Conservation (phyloP, 2,113 vertebrate species). For the Orcinus orca region DNA sequence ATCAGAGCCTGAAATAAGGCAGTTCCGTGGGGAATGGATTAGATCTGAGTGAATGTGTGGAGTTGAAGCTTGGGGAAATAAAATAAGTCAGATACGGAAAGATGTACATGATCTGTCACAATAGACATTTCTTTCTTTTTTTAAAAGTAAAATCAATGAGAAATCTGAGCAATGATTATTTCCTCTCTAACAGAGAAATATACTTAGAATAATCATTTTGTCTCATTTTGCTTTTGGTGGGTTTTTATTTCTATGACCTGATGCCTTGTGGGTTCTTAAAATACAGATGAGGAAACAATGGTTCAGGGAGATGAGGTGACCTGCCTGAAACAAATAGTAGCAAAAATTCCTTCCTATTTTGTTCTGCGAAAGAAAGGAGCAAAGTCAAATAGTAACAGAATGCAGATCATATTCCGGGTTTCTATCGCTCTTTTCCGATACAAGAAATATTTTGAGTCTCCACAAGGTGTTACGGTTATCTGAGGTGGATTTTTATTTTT, state of each 20-base stretch:
- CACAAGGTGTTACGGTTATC: neutral
- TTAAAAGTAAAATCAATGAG: slow-evolving; percentile 24
- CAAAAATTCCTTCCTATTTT: neutral
- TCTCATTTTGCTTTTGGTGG: neutral
- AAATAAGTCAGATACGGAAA: slow-evolving; percentile 51
- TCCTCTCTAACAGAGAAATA: neutral
- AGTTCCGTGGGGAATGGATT: slow-evolving; percentile 45
- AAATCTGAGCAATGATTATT: slow-evolving; percentile 20
- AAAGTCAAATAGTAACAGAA: neutral
- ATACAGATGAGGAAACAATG: neutral
- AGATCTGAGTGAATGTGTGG: slow-evolving; percentile 47
- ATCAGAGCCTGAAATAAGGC: slow-evolving; percentile 33
- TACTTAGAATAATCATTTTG: neutral
- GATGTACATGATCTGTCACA: slow-evolving; percentile 39
- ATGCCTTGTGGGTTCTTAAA: neutral
- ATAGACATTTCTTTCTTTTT: slow-evolving; percentile 3
- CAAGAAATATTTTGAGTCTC: neutral
- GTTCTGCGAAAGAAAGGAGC: neutral
- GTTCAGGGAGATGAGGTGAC: neutral
- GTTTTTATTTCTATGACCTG: neutral
- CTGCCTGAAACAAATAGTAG: neutral
- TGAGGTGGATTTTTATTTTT: neutral
- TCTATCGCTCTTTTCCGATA: neutral
- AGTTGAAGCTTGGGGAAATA: slow-evolving; percentile 55
- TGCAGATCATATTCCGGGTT: neutral